Conservation (phyloP, 2,888 invertebrate genomes). For the Mythimna loreyi region DNA sequence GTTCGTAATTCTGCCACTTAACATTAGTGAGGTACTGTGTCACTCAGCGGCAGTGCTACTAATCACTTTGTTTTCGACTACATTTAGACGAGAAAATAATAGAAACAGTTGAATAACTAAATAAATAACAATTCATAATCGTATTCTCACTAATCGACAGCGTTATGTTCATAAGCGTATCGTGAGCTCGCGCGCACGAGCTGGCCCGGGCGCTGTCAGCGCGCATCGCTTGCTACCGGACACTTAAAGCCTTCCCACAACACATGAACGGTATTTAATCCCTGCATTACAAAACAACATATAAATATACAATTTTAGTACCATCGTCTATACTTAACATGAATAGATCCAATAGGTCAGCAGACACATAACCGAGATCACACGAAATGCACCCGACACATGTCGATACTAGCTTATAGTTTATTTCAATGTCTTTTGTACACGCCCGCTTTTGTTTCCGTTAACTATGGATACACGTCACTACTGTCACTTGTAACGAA, state of each 20-base stretch:
- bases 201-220: slow-evolving; percentile 25
- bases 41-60: slow-evolving; percentile 72
- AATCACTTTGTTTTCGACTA: slow-evolving; percentile 46
- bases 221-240: slow-evolving; percentile 49
- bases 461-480: slow-evolving; percentile 44
- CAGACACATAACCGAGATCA: slow-evolving; percentile 62
- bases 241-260: slow-evolving; percentile 75
- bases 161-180: slow-evolving; percentile 67
- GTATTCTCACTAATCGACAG: slow-evolving; percentile 64
- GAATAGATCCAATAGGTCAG: slow-evolving; percentile 53
- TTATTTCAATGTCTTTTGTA: slow-evolving; percentile 48
- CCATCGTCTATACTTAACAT: slow-evolving; percentile 64
- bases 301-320: slow-evolving; percentile 67
- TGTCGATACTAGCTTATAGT: slow-evolving; percentile 52
- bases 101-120: slow-evolving; percentile 67
- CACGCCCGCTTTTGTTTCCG: slow-evolving; percentile 38
- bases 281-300: slow-evolving; percentile 72
- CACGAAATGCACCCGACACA: slow-evolving; percentile 62
- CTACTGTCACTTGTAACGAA: slow-evolving; percentile 29
- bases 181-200: slow-evolving; percentile 38
- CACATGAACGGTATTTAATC: slow-evolving; percentile 67
- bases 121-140: slow-evolving; percentile 70
- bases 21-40: slow-evolving; percentile 74
- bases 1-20: slow-evolving; percentile 70
- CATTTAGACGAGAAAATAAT: slow-evolving; percentile 56